These are phyloP conservation scores for Odontophorus gujanensis DNA, from an alignment of 2,113 vertebrate genomes.

Conservation along the genomic window DNA sequence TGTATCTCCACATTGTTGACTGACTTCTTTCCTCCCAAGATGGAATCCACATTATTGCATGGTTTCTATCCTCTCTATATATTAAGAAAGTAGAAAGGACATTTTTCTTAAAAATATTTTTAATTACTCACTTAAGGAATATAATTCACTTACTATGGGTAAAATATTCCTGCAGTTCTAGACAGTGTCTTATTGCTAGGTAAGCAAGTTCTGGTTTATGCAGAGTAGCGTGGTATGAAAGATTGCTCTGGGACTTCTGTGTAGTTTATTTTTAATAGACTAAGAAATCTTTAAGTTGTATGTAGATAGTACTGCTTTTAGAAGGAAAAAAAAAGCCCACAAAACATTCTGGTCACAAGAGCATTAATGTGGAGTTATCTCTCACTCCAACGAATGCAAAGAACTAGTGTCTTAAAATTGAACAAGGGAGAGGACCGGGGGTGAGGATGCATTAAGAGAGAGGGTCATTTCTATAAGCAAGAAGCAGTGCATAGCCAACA, in stretches of 20 bases:
- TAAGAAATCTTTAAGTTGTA: not conserved
- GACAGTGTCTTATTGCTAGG: not conserved
- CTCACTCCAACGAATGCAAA: not conserved
- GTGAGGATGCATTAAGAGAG: not conserved
- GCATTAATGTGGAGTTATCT: not conserved
- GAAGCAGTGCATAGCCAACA: not conserved
- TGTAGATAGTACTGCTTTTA: not conserved
- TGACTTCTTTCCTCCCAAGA: not conserved
- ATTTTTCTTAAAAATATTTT: not conserved
- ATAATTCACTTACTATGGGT: not conserved
- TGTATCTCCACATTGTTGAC: not conserved
- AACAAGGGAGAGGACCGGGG: not conserved
- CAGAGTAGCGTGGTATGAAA: not conserved
- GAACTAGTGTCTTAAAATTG: not conserved
- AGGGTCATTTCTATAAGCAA: not conserved
- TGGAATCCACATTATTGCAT: not conserved
- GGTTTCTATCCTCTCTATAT: not conserved
- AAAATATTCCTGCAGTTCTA: not conserved
- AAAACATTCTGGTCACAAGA: not conserved
- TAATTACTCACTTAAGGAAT: not conserved
- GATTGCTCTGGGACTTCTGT: not conserved
- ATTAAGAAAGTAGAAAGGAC: not conserved
- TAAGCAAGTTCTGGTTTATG: not conserved
- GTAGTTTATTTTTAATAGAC: not conserved
- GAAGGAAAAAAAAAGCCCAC: not conserved